A percentile compares a stretch with the other conserved stretches of the same genome.
These are phyloP conservation scores for Nannoperca obscura DNA, from an alignment of 2,797 vertebrate genomes.

Conservation along the genomic window DNA sequence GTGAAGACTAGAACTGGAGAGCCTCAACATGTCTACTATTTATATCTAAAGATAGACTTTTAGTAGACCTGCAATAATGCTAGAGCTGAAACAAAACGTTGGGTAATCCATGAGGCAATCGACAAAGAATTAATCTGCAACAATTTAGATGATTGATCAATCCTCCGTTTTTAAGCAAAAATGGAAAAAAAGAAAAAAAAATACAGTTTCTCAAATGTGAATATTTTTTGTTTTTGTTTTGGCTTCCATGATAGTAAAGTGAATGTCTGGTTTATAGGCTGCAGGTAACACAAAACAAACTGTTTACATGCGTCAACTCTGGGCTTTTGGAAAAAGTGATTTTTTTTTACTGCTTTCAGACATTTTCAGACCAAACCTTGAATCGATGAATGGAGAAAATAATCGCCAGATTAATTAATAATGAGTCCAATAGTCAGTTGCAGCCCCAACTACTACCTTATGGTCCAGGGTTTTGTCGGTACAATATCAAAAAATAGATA, in stretches of 20 bases:
- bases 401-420: neutral
- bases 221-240: neutral
- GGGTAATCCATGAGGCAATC: neutral
- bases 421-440: constrained; percentile 4
- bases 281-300: neutral
- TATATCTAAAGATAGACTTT: neutral
- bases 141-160: neutral
- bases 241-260: neutral
- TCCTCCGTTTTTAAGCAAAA: too few species aligned
- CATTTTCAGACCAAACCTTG: neutral
- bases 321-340: neutral
- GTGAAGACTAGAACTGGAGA: neutral
- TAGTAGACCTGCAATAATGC: neutral
- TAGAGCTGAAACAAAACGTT: neutral
- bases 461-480: neutral
- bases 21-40: neutral
- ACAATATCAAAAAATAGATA: neutral
- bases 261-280: neutral
- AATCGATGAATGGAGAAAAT: constrained; percentile 3
- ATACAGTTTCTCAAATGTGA: neutral
- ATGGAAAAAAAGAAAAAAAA: too few species aligned
- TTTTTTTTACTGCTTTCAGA: neutral
- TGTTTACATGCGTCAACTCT: neutral
- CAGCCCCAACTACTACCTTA: neutral
- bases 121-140: neutral